A percentile compares a stretch with the other conserved stretches of the same genome.
phyloP scores from a whole-genome alignment of 35 echinoderm and acorn worm genomes.

The Patiria miniata region DNA sequence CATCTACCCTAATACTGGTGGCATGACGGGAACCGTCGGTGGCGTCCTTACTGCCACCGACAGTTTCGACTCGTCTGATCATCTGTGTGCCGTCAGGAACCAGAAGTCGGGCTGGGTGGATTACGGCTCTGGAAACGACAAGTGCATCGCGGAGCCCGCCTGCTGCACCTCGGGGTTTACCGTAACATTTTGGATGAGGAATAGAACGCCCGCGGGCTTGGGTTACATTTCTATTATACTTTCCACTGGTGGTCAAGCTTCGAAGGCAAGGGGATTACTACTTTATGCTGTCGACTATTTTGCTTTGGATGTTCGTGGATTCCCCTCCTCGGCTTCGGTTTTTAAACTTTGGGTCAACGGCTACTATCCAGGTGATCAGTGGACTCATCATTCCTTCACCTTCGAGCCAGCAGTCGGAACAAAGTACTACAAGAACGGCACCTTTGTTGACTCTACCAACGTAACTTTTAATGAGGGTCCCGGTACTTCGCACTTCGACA shows the following conservation, averaged over 20 bases:
- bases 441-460: not conserved
- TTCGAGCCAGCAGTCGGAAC: not conserved
- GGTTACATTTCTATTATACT: not conserved
- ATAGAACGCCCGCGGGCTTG: not conserved
- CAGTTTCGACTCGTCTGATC: not conserved
- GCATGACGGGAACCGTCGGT: not conserved
- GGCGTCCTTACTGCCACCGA: not conserved
- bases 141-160: not conserved
- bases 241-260: not conserved
- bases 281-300: not conserved
- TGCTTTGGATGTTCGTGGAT: not conserved
- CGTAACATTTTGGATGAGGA: constrained; percentile 1
- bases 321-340: not conserved
- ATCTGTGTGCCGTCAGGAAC: not conserved
- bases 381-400: constrained; percentile 5
- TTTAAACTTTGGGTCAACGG: not conserved
- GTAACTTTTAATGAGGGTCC: not conserved
- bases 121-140: not conserved
- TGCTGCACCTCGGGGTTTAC: constrained; percentile 1
- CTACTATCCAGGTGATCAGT: not conserved
- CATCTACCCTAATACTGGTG: not conserved
- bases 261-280: not conserved
- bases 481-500: not conserved
- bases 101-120: not conserved
- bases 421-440: constrained; percentile 1